Evolutionary conservation across 2,113 vertebrate genomes (phyloP).

Genomic region (Aphelocoma coerulescens): DNA sequence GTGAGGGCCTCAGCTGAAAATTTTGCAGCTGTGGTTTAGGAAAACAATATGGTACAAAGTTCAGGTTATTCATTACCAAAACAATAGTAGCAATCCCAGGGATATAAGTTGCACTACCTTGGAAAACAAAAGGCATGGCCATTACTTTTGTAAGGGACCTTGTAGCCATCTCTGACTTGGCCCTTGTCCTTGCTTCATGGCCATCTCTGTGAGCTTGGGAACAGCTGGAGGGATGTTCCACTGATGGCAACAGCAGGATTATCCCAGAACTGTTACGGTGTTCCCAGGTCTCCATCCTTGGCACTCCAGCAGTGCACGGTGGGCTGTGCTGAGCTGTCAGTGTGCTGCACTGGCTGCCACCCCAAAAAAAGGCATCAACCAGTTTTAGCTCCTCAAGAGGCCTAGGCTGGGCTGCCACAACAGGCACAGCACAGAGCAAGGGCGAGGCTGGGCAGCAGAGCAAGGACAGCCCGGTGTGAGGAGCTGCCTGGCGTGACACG

Average conservation of each 20-base stretch:
- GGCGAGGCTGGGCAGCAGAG: not conserved
- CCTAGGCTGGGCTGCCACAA: not conserved
- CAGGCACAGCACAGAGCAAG: not conserved
- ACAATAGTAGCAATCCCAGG: not conserved
- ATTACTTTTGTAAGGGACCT: not conserved
- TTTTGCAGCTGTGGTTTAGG: not conserved
- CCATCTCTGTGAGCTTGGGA: not conserved
- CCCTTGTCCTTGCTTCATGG: not conserved
- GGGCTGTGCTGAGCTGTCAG: not conserved
- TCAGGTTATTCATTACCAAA: not conserved
- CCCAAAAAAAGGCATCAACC: not conserved
- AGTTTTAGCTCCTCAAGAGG: not conserved
- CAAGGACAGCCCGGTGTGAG: not conserved
- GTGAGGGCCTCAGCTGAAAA: not conserved
- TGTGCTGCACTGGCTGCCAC: not conserved
- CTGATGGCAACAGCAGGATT: not conserved
- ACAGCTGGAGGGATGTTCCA: not conserved
- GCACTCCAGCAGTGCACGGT: fast-evolving
- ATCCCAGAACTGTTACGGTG: not conserved
- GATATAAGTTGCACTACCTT: not conserved
- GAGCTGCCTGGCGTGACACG: fast-evolving
- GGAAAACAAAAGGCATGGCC: not conserved
- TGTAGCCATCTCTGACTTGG: not conserved
- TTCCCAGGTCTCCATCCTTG: not conserved
- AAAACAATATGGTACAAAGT: not conserved